Evolutionary conservation across 64 coral and sea anemone species (phyloP).

Genomic region (Platygyra sinensis): DNA sequence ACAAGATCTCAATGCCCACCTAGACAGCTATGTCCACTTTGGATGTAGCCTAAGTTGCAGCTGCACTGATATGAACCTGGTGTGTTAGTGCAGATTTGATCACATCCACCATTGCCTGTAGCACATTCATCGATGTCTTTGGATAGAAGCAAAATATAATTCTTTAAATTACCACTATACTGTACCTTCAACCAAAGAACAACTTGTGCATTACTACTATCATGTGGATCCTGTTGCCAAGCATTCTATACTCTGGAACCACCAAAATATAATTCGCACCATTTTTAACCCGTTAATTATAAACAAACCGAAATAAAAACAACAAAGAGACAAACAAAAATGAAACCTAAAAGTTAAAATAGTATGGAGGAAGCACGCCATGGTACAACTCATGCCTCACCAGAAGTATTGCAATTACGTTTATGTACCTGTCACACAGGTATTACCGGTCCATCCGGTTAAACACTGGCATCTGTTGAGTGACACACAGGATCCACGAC

Average conservation of each 20-base stretch:
- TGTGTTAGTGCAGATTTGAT: constrained; percentile 17
- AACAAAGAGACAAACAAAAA: background rate
- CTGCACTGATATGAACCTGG: constrained; percentile 23
- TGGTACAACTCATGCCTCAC: background rate
- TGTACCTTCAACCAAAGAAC: no score
- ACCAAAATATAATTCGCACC: no score
- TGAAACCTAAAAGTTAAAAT: no score
- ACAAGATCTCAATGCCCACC: background rate
- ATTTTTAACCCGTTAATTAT: background rate
- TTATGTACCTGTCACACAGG: background rate
- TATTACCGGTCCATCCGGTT: background rate
- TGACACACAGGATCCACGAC: background rate
- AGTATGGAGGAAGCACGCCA: background rate
- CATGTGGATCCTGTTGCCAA: no score
- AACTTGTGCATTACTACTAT: no score
- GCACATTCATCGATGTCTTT: constrained; percentile 19
- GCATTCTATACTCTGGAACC: no score
- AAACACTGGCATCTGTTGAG: background rate
- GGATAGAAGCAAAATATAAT: background rate
- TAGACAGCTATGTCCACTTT: background rate
- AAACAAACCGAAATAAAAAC: no score
- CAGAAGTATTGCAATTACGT: background rate
- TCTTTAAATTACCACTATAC: no score
- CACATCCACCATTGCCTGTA: constrained; percentile 2
- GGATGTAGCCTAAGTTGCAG: constrained; percentile 1